Conservation (phyloP, 2,113 vertebrate species). For the Nicator chloris region DNA sequence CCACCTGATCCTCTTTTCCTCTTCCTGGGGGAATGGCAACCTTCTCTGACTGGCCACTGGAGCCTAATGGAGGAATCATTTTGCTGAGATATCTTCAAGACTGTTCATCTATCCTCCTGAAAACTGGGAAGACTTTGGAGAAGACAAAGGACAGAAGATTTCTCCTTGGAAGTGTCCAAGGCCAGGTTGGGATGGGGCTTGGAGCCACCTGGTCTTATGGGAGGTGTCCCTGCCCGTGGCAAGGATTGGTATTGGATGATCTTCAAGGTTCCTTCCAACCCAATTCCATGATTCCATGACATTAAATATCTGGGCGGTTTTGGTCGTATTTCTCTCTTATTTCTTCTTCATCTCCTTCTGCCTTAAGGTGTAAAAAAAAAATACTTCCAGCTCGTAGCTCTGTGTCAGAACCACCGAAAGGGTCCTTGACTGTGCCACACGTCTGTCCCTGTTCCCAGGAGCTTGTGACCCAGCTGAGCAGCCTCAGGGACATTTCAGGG, state of each 20-base stretch:
- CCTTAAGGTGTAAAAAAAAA: neutral
- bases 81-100: neutral
- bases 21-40: fast-evolving
- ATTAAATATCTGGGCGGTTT: neutral
- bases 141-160: neutral
- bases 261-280: neutral
- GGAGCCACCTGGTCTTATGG: neutral
- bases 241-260: neutral
- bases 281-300: neutral
- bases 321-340: neutral
- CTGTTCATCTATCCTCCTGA: neutral
- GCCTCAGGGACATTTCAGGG: neutral
- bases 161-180: neutral
- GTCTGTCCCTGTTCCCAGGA: neutral
- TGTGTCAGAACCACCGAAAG: neutral
- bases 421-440: fast-evolving
- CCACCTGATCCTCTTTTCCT: neutral
- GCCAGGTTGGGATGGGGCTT: neutral
- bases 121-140: neutral
- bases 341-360: neutral
- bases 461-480: neutral
- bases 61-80: neutral
- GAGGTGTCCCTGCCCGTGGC: neutral
- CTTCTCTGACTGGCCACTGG: neutral
- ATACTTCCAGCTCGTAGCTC: neutral